Base-by-base conservation (phyloP, 2,888 invertebrate species). In the Nephrocerus scutellatus region DNA sequence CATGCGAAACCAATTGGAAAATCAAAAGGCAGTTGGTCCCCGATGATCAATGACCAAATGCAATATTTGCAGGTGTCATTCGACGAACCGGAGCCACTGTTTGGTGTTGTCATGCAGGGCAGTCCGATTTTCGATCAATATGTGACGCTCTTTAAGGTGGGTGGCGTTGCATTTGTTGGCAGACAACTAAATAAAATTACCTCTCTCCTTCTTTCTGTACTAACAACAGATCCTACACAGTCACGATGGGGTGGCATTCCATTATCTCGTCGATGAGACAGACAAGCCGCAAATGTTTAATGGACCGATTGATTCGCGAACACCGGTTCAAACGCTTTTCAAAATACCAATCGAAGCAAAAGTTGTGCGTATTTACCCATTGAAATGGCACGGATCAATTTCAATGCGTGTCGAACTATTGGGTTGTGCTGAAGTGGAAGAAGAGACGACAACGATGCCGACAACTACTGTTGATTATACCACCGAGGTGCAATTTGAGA, bases 41-140 rank as follows among this genome's bases (percentile, higher is more conserved):
- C 89, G 0, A 66, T 65, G 30, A 57, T 62, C 14, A 66, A 70
- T 16, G 75, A 82, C 56, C 56, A 67, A 48, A 68, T 78, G 53
- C 83, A 84, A 62, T 87, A 78, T 68, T 66, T 88, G 43, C 77
- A 84, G 64, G 70, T 84, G 18, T 73, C 77, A 53, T 70, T 90
- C 25, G 75, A 76, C 0, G 69, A 70, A 7, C 70, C 74, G 3
- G 77, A 80, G 54, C 79, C 83, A 0, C 62, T 91, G 13, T 86
- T 84, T 56, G 90, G 87, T 1, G 71, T 88, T 1, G 66, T 77
- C 8, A 63, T 86, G 48, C 80, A 80, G 54, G 89, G 89, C 14
- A 80, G 77, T 59, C 77, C 80, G 0, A 55, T 74, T 3, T 75
- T 75, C 42, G 74, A 82, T 48, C 77, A 83, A 55, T 86, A 79